Conservation (phyloP, 2,797 vertebrate species). For the Atherinosoma microstoma region DNA sequence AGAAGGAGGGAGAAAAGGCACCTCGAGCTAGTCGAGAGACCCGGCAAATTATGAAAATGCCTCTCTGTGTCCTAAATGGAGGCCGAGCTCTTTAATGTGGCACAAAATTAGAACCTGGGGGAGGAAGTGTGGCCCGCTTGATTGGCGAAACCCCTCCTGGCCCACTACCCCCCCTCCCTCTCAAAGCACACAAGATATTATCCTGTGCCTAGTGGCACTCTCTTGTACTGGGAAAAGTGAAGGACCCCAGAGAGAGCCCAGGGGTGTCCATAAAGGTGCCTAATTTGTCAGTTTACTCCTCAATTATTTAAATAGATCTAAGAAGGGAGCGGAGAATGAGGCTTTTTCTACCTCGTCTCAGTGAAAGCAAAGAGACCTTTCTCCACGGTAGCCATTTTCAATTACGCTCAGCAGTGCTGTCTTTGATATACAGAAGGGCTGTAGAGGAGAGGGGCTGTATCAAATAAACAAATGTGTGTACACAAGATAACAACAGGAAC, state of each 20-base stretch:
- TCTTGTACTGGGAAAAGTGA: slow-evolving; percentile 78
- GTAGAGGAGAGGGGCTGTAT: slow-evolving; percentile 76
- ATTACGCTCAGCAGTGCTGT: slow-evolving; percentile 74
- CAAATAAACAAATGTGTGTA: slow-evolving; percentile 85
- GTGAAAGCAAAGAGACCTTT: slow-evolving; percentile 80
- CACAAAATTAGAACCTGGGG: slow-evolving; percentile 90
- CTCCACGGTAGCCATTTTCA: slow-evolving; percentile 83
- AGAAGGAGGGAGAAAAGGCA: slow-evolving; percentile 78
- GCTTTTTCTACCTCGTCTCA: slow-evolving; percentile 74
- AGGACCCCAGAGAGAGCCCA: slow-evolving; percentile 80
- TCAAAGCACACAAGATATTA: slow-evolving; percentile 84
- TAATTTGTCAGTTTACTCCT: slow-evolving; percentile 88
- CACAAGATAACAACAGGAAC: slow-evolving; percentile 81
- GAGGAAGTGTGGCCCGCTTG: slow-evolving; percentile 84
- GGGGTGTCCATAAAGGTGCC: slow-evolving; percentile 85
- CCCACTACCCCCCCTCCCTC: slow-evolving; percentile 66
- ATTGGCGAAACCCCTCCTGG: slow-evolving; percentile 87
- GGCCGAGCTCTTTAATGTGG: slow-evolving; percentile 88
- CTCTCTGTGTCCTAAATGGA: slow-evolving; percentile 86
- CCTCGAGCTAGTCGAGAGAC: slow-evolving; percentile 82
- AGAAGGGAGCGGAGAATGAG: slow-evolving; percentile 79
- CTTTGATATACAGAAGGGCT: slow-evolving; percentile 82
- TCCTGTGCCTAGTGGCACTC: slow-evolving; percentile 79
- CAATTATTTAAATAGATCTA: slow-evolving; percentile 88
- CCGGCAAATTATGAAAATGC: slow-evolving; percentile 89